Conservation (phyloP, 2,797 vertebrate species). For the Manis javanica region DNA sequence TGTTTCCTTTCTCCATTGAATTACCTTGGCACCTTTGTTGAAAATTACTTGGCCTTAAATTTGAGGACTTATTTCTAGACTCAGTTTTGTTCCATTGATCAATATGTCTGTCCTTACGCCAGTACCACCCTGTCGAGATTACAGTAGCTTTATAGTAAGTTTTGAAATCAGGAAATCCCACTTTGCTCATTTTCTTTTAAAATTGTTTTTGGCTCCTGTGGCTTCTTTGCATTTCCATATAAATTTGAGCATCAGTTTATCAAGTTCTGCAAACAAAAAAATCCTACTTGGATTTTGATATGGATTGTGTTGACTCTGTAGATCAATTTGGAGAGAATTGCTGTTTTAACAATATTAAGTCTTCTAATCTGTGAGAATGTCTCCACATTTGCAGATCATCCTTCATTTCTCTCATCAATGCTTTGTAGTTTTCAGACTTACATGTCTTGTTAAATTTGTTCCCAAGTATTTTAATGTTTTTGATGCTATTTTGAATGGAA, state of each 20-base stretch:
- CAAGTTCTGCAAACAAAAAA: not conserved
- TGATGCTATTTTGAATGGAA: not conserved
- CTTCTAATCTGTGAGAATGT: not conserved
- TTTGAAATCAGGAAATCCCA: not conserved
- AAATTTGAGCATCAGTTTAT: slow-evolving; percentile 42
- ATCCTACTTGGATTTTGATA: not conserved
- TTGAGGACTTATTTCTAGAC: not conserved
- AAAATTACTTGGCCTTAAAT: not conserved
- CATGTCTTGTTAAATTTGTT: not conserved
- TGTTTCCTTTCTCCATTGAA: not conserved
- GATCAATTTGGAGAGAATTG: not conserved
- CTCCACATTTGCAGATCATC: not conserved
- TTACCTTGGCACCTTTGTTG: not conserved
- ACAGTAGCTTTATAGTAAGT: not conserved
- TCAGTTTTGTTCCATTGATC: not conserved
- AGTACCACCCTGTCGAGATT: not conserved
- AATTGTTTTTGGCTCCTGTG: not conserved
- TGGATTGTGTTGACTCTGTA: not conserved
- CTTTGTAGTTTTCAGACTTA: not conserved
- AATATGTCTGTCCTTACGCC: not conserved
- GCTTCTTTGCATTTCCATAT: not conserved
- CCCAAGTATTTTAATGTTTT: not conserved
- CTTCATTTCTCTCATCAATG: not conserved
- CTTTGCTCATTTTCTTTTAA: not conserved
- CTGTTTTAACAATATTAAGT: not conserved